These are phyloP conservation scores for Musca domestica DNA, from an alignment of 1,140 invertebrate species.

Conservation along the genomic window DNA sequence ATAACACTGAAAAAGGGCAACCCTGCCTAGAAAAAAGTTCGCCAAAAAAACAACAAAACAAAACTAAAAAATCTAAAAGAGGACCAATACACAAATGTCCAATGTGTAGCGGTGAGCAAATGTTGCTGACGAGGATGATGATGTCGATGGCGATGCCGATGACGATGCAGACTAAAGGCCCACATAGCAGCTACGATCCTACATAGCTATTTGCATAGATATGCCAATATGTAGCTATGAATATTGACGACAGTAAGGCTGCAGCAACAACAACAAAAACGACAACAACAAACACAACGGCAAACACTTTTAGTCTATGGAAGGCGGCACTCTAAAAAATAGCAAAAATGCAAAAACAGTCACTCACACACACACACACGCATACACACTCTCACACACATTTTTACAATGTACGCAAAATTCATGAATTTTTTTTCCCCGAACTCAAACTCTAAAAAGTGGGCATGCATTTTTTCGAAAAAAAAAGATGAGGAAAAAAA, in stretches of 20 bases:
- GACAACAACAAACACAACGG: not conserved
- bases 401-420: too few relatives aligned
- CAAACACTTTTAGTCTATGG: not conserved
- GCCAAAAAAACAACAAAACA: not conserved
- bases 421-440: too few relatives aligned
- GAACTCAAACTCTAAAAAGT: too few relatives aligned
- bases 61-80: constrained; percentile 22
- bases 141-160: not conserved
- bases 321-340: constrained; percentile 13
- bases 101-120: too few relatives aligned
- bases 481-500: constrained; percentile 1
- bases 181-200: too few relatives aligned
- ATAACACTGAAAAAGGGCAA: not conserved
- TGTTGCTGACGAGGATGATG: not conserved
- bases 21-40: not conserved
- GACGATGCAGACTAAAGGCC: not conserved
- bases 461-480: not conserved
- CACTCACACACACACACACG: too few relatives aligned
- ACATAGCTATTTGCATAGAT: too few relatives aligned
- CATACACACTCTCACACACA: too few relatives aligned
- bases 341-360: too few relatives aligned
- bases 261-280: constrained; percentile 3
- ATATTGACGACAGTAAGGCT: constrained; percentile 3
- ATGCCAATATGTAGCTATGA: too few relatives aligned
- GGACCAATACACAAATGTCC: not conserved